Percentiles rank a stretch among this genome's conserved stretches.
These are phyloP conservation scores for Drosophila lowei DNA, from an alignment of 1,140 invertebrate genomes.

Conservation along the genomic window DNA sequence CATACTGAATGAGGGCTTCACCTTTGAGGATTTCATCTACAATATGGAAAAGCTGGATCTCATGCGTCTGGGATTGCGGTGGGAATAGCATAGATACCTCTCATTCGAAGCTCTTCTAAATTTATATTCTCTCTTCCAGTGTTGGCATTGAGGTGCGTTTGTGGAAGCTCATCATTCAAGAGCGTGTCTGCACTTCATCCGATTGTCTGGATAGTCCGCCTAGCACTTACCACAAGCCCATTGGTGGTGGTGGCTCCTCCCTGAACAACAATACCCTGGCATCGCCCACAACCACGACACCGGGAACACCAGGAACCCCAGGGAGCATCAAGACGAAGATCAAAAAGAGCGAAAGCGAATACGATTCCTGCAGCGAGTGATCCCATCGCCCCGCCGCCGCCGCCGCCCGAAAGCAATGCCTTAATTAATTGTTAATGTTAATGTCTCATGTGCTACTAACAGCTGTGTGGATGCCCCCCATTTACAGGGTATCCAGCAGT, in stretches of 20 bases:
- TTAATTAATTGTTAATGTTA: conserved; percentile 66
- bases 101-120: not conserved
- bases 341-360: conserved; percentile 78
- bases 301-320: conserved; percentile 24
- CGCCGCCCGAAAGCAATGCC: conserved; percentile 30
- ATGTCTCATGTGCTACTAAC: conserved; percentile 51
- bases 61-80: conserved; percentile 88
- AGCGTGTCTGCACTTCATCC: conserved; percentile 60
- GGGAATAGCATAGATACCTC: conserved; percentile 42
- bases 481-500: conserved; percentile 19
- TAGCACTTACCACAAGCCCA: conserved; percentile 52
- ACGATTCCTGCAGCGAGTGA: conserved; percentile 81
- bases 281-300: conserved; percentile 55
- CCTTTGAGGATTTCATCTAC: conserved; percentile 89
- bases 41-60: conserved; percentile 91
- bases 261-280: conserved; percentile 58
- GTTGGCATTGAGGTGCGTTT: conserved; percentile 78
- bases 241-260: conserved; percentile 22
- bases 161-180: conserved; percentile 78
- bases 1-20: conserved; percentile 90
- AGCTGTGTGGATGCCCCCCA: conserved; percentile 21
- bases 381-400: too few species aligned
- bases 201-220: conserved; percentile 59
- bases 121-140: conserved; percentile 24
- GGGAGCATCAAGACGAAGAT: conserved; percentile 46